These are phyloP conservation scores for Gryllus bimaculatus DNA, from an alignment of 1,140 invertebrate species.

Conservation along the genomic window DNA sequence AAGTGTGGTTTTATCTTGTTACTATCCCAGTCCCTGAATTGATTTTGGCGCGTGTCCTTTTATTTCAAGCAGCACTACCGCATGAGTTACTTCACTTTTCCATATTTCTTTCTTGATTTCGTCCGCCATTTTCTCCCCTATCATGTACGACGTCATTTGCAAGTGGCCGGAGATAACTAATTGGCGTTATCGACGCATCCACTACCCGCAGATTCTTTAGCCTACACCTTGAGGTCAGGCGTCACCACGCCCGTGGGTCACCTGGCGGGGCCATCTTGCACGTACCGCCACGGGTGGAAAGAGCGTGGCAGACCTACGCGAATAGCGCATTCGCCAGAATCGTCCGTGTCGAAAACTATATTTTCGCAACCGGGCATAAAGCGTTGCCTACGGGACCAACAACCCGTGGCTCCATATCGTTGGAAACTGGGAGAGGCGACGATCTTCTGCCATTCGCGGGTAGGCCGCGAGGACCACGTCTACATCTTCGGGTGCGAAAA, in stretches of 20 bases:
- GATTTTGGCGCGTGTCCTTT: no score
- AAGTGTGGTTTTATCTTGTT: no score
- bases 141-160: constrained; percentile 32
- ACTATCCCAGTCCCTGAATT: no score
- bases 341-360: not conserved
- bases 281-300: constrained; percentile 19
- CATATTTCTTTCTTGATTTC: constrained; percentile 31
- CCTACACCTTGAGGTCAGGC: constrained; percentile 28
- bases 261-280: constrained; percentile 20
- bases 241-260: constrained; percentile 19
- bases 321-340: not conserved
- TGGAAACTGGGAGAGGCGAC: not conserved
- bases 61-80: no score
- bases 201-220: constrained; percentile 32
- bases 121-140: constrained; percentile 40
- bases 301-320: not conserved
- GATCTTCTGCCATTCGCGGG: not conserved
- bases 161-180: constrained; percentile 29
- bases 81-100: not conserved
- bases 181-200: constrained; percentile 36
- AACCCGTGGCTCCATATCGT: not conserved
- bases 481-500: not conserved
- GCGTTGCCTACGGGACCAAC: not conserved
- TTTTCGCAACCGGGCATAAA: not conserved
- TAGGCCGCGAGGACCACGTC: not conserved